Evolutionary conservation across 2,113 vertebrate genomes (phyloP), one percentile per base, ranked within the genome.

Genomic region (Odobenus rosmarus): DNA sequence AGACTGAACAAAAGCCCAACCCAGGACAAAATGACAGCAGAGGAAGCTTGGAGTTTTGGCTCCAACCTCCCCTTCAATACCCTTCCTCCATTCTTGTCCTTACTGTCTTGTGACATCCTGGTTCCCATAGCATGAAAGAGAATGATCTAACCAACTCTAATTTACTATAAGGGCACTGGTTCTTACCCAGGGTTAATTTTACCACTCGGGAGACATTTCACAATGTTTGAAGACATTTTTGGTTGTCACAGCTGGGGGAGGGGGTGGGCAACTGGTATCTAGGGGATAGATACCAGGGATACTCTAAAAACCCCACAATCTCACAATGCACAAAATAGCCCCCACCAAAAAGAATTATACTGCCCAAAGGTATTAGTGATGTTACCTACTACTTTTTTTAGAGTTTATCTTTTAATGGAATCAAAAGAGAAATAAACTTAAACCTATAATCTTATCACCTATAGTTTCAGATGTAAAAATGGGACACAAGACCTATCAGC

Each of bases 401-500:
- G 71, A 69, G 28, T 49, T 62, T 23, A 57, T 77, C 12, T 71
- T 90, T 57, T 62, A 71, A 89, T 85, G 31, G 33, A 2, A 61
- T 18, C 7, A 72, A 26, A 55, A 64, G 21, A 88, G 88, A 81
- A 28, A 69, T 19, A 36, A 61, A n/a, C n/a, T 80, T 89, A 88
- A 42, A 11, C 1, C 19, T 36, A 19, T 67, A 33, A 19, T 49
- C 9, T 36, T 85, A 21, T 62, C 28, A 76, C 7, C 26, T 77
- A 36, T 26, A 36, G 4, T 64, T 92, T 95, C 19, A 95, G 26
- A 88, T n/a, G 11, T 95, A 64, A 49, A 80, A 81, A 5, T 79
- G 33, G 62, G 80, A 82, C 21, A 36, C 10, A 64, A 79, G 33
- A 64, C 15, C 23, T 18, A 59, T 83, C 21, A 26, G 31, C 61